Conservation (phyloP, 1,140 invertebrate species). For the Ceratoteleas bidentatus region DNA sequence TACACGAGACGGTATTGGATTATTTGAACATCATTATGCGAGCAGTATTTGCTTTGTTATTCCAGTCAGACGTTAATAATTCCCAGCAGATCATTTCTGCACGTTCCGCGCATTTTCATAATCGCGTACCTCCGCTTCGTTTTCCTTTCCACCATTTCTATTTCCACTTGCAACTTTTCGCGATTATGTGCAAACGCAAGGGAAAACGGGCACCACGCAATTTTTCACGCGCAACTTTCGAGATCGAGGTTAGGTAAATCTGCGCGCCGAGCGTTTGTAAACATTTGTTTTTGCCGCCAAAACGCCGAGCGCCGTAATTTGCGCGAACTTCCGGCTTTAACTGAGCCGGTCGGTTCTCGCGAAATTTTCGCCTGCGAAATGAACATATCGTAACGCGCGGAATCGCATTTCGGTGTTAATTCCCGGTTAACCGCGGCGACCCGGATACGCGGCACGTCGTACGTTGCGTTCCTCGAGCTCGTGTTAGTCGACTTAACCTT, state of each 20-base stretch:
- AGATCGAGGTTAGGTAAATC: no score
- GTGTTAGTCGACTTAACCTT: conserved; percentile 22
- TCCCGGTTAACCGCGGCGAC: conserved; percentile 31
- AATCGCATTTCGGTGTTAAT: conserved; percentile 24
- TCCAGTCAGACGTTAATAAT: neutral
- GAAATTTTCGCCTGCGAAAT: neutral
- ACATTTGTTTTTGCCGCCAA: no score
- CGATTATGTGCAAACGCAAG: no score
- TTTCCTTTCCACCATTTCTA: no score
- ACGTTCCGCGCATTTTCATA: neutral
- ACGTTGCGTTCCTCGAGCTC: conserved; percentile 17
- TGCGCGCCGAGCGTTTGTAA: no score
- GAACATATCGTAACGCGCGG: neutral
- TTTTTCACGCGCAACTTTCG: no score
- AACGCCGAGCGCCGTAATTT: no score
- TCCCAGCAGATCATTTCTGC: neutral
- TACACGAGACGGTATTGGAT: neutral
- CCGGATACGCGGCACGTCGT: neutral
- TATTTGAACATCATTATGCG: neutral
- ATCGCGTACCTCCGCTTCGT: neutral
- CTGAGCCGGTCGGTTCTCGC: neutral
- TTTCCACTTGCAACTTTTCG: no score
- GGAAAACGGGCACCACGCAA: no score
- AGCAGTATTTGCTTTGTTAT: neutral
- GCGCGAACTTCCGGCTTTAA: no score